Evolutionary conservation across 1,140 invertebrate species (phyloP), one percentile per base, ranked within the genome.

Genomic region (Eupeodes corollae): DNA sequence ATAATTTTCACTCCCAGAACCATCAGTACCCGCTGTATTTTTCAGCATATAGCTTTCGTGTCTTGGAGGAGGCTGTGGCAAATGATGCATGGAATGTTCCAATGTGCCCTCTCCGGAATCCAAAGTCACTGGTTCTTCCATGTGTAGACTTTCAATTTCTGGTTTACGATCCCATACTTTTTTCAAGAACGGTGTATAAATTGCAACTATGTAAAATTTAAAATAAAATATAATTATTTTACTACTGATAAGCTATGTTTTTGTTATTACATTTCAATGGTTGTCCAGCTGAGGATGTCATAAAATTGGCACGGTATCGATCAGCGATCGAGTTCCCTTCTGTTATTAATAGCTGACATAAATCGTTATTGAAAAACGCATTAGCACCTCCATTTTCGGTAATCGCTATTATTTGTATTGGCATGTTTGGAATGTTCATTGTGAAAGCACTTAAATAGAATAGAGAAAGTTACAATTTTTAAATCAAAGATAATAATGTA

Each of bases 121-220:
- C 54, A 68, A 57, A 53, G 66, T 68, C 56, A 68, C 77, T 47
- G 78, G 83, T 68, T 87, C 88, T 69, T 92, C 89, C 77, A 93
- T 82, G 59, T 89, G 84, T 69, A 94, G 88, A 63, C 89, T 86
- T 63, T 96, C 92, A 47, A 94, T 93, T 71, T 94, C 88, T 31
- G 88, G 88, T 57, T 96, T 94, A 56, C 91, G 88, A 58, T 94
- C 90, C 89, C 90, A 94, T 13, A 91, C 89, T 69, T 91, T 88
- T 67, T 92, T 91, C 70, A 97, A 91, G 72, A 98, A 97, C 43
- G 90, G 91, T 40, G 88, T 91, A 68, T 92, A 97, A 70, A 93
- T 93, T 35, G 89, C 88, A 60, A 89, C 90, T 92, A 68, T 3
- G 79, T 73, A 52, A 52, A 40, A 47, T 46, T 50, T 21, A 21